A percentile compares a stretch with the other conserved stretches of the same genome.
Evolutionary conservation across 2,797 vertebrate genomes (phyloP).

Genomic region (Cyclura pinguis): DNA sequence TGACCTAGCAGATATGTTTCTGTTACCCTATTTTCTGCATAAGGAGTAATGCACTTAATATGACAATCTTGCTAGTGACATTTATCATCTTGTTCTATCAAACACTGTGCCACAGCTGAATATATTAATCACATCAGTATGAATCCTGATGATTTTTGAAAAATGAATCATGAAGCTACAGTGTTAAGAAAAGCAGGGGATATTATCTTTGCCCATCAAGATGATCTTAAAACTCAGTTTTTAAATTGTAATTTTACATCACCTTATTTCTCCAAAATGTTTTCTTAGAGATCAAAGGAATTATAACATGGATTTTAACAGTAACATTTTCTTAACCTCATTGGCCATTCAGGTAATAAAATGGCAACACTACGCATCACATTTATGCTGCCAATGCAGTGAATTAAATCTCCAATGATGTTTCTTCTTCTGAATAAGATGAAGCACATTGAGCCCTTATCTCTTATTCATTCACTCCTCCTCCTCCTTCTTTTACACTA

Average conservation of each 20-base stretch:
- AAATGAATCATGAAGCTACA: conserved; percentile 3
- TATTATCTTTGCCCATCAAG: background rate
- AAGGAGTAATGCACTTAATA: conserved; percentile 60
- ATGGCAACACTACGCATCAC: background rate
- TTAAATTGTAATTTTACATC: background rate
- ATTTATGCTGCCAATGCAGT: background rate
- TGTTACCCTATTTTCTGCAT: conserved; percentile 48
- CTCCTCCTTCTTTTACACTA: background rate
- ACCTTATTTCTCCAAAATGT: background rate
- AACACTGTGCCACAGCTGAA: conserved; percentile 18
- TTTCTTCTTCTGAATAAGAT: conserved; percentile 5
- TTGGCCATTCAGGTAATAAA: background rate
- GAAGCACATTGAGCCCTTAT: background rate
- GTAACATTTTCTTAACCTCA: background rate
- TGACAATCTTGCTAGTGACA: conserved; percentile 33
- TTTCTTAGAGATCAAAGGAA: conserved; percentile 24
- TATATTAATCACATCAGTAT: conserved; percentile 19
- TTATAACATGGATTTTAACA: conserved; percentile 23
- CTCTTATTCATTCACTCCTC: background rate
- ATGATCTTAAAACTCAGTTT: background rate
- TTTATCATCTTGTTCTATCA: conserved; percentile 35
- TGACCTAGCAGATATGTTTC: conserved; percentile 36
- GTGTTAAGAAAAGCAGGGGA: conserved; percentile 22
- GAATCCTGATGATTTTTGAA: conserved; percentile 20
- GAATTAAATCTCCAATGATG: background rate